Evolutionary conservation across 2,888 invertebrate species (phyloP), one percentile per base, ranked within the genome.

Genomic region (Dorcus parallelipipedus): DNA sequence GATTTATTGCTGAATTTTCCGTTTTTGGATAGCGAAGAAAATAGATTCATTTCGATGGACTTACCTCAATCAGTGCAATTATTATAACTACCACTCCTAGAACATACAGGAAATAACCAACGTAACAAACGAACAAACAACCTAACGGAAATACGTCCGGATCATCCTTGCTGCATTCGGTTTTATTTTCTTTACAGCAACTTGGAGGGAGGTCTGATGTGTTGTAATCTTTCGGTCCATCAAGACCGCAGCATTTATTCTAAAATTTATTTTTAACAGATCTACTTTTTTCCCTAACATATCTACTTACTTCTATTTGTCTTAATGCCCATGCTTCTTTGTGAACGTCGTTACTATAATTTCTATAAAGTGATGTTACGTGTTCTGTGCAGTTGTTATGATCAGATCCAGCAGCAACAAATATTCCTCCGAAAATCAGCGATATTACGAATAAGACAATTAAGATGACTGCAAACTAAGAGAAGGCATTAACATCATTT

Each of bases 401-500:
- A 33, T 33, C 26, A 33, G 26, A 33, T 33, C 26, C 26, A 33
- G 26, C 26, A 33, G 7, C 26, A 33, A 33, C 7, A 33, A 33
- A 33, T 33, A 33, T 33, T 33, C 26, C 26, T 33, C 26, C 26
- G 26, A 33, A 33, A 3, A 33, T 33, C 26, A 33, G 26, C 26
- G 26, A 33, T 33, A 33, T 33, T 6, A 53, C 9, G 77, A 89
- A 89, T 56, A 86, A 80, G 56, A 85, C 83, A 9, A 88, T 84
- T 0, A 86, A 78, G 75, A 88, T 83, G 64, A 88, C 83, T 4
- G 90, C 85, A 78, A 89, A 91, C 90, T 90, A 78, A 52, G 82
- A 81, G 59, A 66, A 60, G 65, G n/a, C 20, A 33, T 10, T 9
- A 14, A 51, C 17, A 10, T 38, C 26, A 33, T 33, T 4, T 7